Base-by-base conservation (phyloP, 2,888 invertebrate genomes). In the Tenodera sinensis region DNA sequence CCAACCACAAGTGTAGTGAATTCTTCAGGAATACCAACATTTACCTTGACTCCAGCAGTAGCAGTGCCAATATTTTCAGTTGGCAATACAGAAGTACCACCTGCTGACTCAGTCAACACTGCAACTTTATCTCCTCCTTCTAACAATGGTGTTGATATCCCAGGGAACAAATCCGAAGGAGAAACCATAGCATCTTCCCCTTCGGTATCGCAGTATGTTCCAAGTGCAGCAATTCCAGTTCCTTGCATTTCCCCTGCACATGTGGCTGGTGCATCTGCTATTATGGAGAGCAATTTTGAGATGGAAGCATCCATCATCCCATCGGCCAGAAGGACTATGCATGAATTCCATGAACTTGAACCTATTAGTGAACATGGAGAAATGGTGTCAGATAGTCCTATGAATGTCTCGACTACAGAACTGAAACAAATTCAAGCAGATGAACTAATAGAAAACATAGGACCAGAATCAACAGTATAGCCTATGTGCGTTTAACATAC, bases 301-400 rank as follows among this genome's bases (percentile, higher is more conserved):
- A 54, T 88, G 27, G 89, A 89, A 42, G 89, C 89, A 9, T 85
- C 86, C 14, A 42, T 85, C 25, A 83, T 54, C 0, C 85, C 89
- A 28, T 42, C 88, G 0, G 47, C 85, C 9, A 84, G 89, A n/a
- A 42, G 89, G 27, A 85, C 89, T 7, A 54, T 71, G 28, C 89
- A 88, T 54, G 89, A 89, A 8, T 89, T 90, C 71, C 89, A 88
- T 42, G 90, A 90, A 81, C 83, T 90, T 84, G 90, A 89, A 28
- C 88, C 89, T 12, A 90, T 89, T 42, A 89, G 89, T 81, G 90
- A 90, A 84, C 89, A 90, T 81, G 85, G 90, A 20, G 90, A 90
- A 81, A 84, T 42, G 54, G 28, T 27, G 15, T 87, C 87, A 12
- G 87, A 88, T 20, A 90, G 89, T 82, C 90, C 89, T 1, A 34